Base-by-base conservation (phyloP, 2,888 invertebrate species). In the Erebia epiphron region DNA sequence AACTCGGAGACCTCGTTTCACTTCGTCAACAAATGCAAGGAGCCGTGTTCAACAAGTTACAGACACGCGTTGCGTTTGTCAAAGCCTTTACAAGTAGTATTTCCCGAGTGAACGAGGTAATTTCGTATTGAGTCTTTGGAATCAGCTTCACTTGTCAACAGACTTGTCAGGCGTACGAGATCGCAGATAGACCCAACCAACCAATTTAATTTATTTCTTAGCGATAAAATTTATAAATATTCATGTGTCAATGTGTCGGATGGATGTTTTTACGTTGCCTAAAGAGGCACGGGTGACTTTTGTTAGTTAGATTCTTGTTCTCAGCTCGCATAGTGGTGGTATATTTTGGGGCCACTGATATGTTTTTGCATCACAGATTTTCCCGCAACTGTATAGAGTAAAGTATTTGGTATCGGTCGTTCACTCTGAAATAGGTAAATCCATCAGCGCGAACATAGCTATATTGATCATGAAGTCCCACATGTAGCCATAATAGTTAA, bases 201-300 rank as follows among this genome's bases (percentile, higher is more conserved):
- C 60, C 35, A 14, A 60, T 14, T 41, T 60, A 60, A 60, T 60
- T 60, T 43, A 43, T 60, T 60, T 9, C 43, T 16, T 11, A 3
- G 57, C 57, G 43, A 60, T 60, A 60, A 60, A n/a, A 60, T 60
- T 16, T 16, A 43, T 58, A 58, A 56, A 58, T 58, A 58, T 35
- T 58, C 35, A 58, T 58, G 35, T 60, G 43, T 60, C 60, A 16
- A 60, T 60, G 60, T 60, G 60, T 43, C 60, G 16, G 64, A 64
- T 49, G 9, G 43, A 13, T 60, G 49, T 60, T 60, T 58, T 60
- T 60, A 16, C 16, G 16, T 11, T 16, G 41, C 60, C 60, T 41
- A 35, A 60, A 41, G 35, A 35, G 35, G 35, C 35, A 35, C 35
- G 5, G 35, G 2, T 35, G 35, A 35, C 35, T 35, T 35, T 35